phyloP scores from a whole-genome alignment of 2,888 invertebrate species.

The Oxyscelio sp. region DNA sequence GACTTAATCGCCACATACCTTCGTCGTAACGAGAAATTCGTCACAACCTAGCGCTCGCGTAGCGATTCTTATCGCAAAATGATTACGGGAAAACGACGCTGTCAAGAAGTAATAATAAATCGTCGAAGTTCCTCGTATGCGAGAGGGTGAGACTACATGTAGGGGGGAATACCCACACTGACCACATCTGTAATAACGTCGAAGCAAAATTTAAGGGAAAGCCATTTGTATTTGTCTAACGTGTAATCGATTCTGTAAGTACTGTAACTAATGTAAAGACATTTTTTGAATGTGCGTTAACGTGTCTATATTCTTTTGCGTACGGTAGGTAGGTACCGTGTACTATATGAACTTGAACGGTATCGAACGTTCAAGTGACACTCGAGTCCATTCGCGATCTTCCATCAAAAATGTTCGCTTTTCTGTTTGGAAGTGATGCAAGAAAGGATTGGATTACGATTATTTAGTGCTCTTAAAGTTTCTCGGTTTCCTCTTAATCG shows the following conservation, averaged over 20 bases:
- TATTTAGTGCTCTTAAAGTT: neutral
- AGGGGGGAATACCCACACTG: constrained; percentile 36
- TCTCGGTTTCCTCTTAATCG: constrained; percentile 31
- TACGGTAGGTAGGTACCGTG: constrained; percentile 73
- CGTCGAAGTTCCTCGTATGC: constrained; percentile 53
- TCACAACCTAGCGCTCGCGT: constrained; percentile 39
- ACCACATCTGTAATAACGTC: constrained; percentile 47
- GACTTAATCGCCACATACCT: constrained; percentile 54
- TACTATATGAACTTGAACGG: constrained; percentile 52
- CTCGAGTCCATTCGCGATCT: constrained; percentile 49
- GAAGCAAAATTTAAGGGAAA: constrained; percentile 24
- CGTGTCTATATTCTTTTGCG: constrained; percentile 83
- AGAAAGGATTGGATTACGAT: constrained; percentile 18
- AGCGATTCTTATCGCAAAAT: constrained; percentile 54
- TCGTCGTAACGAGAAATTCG: constrained; percentile 51
- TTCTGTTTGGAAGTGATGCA: constrained; percentile 20
- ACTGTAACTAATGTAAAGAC: constrained; percentile 76
- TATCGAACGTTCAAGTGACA: constrained; percentile 45
- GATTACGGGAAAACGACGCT: constrained; percentile 36
- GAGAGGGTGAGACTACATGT: constrained; percentile 24
- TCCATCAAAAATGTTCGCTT: constrained; percentile 27
- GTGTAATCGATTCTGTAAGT: constrained; percentile 78
- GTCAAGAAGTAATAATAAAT: constrained; percentile 49
- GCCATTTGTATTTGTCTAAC: constrained; percentile 77
- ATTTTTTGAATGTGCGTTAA: constrained; percentile 83